Evolutionary conservation across 1,140 invertebrate genomes (phyloP), one percentile per base, ranked within the genome.

Genomic region (Bradysia coprophila): DNA sequence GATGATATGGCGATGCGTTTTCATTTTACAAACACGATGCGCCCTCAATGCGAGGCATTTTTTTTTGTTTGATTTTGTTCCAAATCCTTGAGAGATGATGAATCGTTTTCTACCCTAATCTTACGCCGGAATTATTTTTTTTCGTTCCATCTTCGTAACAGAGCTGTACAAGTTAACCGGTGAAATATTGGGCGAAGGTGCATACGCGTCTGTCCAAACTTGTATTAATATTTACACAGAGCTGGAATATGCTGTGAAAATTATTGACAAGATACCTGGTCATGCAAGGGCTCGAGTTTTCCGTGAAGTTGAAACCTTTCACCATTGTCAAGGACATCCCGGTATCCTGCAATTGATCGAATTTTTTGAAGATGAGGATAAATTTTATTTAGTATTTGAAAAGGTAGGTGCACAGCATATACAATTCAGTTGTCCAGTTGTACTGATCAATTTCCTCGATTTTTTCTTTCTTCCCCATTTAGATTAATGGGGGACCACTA

Each of bases 261-360:
- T 96, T 49, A 93, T 96, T 57, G 88, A 94, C 62, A 95, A 95
- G 61, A 84, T 89, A 49, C 86, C 86, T 38, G 85, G 85, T 40
- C 87, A 94, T 65, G 85, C 85, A 49, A 75, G 93, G 47, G 79
- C 78, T 51, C 74, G 92, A 51, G 92, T 97, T 33, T 93, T 97
- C 71, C 87, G 91, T 46, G 94, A 98, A 66, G 90, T 98, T 50
- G 92, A 98, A 67, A 96, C 91, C 48, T 97, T 97, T 72, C 87
- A 95, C 66, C 84, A 96, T 64, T 98, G 92, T 65, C 81, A 90
- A 61, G 88, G 86, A 46, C 91, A 97, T 68, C 80, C 85, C 19
- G 93, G 96, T 62, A 96, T 98, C 62, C 87, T 98, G 57, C 91
- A 97, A 65, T 73, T 98, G 55, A 81, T 90, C 51, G 91, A 96